Evolutionary conservation across 2,888 invertebrate genomes (phyloP).

Genomic region (Nemurella pictetii): DNA sequence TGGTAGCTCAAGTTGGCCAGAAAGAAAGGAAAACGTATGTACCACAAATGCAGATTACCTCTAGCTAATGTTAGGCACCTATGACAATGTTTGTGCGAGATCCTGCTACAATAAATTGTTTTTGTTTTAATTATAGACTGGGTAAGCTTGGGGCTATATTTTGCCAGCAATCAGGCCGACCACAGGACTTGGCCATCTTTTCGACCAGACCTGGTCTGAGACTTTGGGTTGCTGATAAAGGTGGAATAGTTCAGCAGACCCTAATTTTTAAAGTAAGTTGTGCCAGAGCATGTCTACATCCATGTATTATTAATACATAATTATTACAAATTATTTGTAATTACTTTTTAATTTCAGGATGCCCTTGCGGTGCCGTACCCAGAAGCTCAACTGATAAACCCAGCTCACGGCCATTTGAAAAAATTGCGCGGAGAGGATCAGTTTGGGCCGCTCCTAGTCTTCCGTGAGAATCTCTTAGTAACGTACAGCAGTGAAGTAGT

Average conservation of each 20-base stretch:
- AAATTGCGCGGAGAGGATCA: conserved; percentile 59
- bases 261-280: conserved; percentile 75
- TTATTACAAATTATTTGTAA: neutral
- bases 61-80: neutral
- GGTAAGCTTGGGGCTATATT: conserved; percentile 68
- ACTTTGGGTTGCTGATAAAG: conserved; percentile 77
- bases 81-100: neutral
- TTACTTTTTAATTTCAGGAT: conserved; percentile 42
- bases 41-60: no score
- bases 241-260: conserved; percentile 81
- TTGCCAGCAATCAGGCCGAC: conserved; percentile 59
- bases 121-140: conserved; percentile 51
- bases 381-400: conserved; percentile 53
- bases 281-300: neutral
- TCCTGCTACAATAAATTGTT: neutral
- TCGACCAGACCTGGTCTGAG: conserved; percentile 82
- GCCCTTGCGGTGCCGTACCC: conserved; percentile 41
- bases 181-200: conserved; percentile 62
- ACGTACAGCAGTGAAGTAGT: conserved; percentile 72
- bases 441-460: conserved; percentile 67
- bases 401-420: conserved; percentile 44
- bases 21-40: conserved; percentile 80
- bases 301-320: conserved; percentile 27
- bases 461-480: conserved; percentile 71
- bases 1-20: conserved; percentile 78